phyloP scores from a whole-genome alignment of 2,888 invertebrate genomes.

The Acrocyrtus sp. region DNA sequence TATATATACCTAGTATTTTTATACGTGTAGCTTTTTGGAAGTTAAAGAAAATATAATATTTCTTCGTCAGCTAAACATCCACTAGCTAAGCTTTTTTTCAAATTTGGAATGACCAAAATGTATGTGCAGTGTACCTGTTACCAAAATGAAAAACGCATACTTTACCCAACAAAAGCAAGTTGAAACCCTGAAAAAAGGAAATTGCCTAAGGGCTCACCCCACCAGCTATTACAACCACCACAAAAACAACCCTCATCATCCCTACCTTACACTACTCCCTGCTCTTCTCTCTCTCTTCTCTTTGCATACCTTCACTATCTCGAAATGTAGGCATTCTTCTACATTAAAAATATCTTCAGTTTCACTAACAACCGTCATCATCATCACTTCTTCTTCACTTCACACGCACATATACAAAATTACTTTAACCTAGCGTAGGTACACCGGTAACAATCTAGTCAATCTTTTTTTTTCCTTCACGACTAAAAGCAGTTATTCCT shows the following conservation, averaged over 20 bases:
- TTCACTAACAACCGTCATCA: background rate
- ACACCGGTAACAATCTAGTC: background rate
- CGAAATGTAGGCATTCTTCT: too few species aligned
- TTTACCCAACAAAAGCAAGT: background rate
- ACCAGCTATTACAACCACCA: constrained; percentile 17
- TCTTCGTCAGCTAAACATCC: too few species aligned
- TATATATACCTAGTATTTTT: too few species aligned
- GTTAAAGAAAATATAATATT: too few species aligned
- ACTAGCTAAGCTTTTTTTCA: too few species aligned
- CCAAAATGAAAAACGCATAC: background rate
- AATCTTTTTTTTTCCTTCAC: background rate
- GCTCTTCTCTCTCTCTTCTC: background rate
- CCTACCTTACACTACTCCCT: constrained; percentile 12
- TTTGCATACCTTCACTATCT: too few species aligned
- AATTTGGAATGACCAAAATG: too few species aligned
- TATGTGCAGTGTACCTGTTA: background rate
- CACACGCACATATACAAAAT: constrained; percentile 12
- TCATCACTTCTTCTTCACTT: background rate
- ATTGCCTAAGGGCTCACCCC: constrained; percentile 52
- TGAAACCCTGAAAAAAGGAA: constrained; percentile 22
- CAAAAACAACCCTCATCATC: constrained; percentile 9
- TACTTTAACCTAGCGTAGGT: too few species aligned
- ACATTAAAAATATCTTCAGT: constrained; percentile 9
- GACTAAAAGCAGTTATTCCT: too few species aligned
- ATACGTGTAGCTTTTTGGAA: too few species aligned